Conservation (phyloP, 2,888 invertebrate species). For the Eupithecia pulchellata region DNA sequence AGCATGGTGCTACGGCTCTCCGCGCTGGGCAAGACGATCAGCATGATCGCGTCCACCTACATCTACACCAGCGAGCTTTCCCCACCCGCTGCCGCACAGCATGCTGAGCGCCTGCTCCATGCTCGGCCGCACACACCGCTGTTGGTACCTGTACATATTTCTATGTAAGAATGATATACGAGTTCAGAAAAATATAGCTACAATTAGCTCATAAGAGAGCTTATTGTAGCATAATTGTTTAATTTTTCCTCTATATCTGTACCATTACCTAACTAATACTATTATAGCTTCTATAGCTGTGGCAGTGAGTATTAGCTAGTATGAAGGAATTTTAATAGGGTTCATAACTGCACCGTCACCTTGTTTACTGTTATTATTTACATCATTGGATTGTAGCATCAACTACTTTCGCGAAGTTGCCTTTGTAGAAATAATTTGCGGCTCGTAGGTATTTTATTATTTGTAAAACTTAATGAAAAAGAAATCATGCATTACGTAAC, state of each 20-base stretch:
- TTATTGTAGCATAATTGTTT: too few species aligned
- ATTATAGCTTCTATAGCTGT: background rate
- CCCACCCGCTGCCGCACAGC: slow-evolving; percentile 84
- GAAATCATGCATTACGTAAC: too few species aligned
- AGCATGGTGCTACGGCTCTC: slow-evolving; percentile 37
- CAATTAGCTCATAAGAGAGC: too few species aligned
- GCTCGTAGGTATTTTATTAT: too few species aligned
- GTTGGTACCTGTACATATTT: slow-evolving; percentile 76
- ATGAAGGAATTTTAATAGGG: background rate
- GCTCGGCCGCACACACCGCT: slow-evolving; percentile 87
- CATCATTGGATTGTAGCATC: too few species aligned
- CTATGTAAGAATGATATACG: too few species aligned
- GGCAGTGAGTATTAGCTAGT: too few species aligned
- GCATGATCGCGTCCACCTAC: slow-evolving; percentile 85
- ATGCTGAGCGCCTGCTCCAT: slow-evolving; percentile 86
- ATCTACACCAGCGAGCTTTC: slow-evolving; percentile 88
- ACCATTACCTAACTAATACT: background rate
- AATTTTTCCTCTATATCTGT: background rate
- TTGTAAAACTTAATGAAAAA: too few species aligned
- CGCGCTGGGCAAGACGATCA: slow-evolving; percentile 86
- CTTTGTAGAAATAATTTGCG: too few species aligned
- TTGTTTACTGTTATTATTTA: background rate
- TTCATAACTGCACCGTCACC: background rate
- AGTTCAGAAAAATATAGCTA: too few species aligned
- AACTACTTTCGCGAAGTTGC: too few species aligned